These are phyloP conservation scores for Chrosomus eos DNA, from an alignment of 2,797 vertebrate genomes.

Conservation along the genomic window DNA sequence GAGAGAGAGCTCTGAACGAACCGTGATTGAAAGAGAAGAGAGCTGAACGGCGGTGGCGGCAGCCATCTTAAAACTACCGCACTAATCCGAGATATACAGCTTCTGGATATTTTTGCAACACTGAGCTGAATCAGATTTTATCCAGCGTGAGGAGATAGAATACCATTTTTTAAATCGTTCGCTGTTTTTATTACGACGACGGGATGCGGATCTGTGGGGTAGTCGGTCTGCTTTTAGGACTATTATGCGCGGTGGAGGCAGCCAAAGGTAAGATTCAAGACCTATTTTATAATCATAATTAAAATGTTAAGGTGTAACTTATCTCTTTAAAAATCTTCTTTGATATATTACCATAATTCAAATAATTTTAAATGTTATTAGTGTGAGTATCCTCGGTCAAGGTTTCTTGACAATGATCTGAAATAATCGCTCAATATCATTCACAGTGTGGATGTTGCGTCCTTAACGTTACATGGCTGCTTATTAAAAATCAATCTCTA, in stretches of 20 bases:
- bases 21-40: slow-evolving; percentile 64
- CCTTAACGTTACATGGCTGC: neutral
- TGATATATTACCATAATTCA: neutral
- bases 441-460: neutral
- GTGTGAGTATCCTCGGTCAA: neutral
- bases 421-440: neutral
- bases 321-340: neutral
- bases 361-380: neutral
- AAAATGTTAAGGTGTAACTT: neutral
- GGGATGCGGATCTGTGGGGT: slow-evolving; percentile 80
- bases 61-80: slow-evolving; percentile 84
- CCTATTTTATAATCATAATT: neutral
- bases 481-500: slow-evolving; percentile 1
- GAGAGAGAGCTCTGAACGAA: slow-evolving; percentile 63
- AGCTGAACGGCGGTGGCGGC: slow-evolving; percentile 74
- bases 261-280: slow-evolving; percentile 78
- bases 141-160: slow-evolving; percentile 59
- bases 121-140: slow-evolving; percentile 49
- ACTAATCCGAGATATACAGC: slow-evolving; percentile 69
- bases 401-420: neutral
- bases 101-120: slow-evolving; percentile 73
- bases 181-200: slow-evolving; percentile 66
- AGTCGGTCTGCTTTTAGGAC: slow-evolving; percentile 80
- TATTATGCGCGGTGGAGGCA: slow-evolving; percentile 78
- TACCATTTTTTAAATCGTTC: slow-evolving; percentile 17